Evolutionary conservation across 30 jellyfish, hydroid and myxozoan genomes (phyloP).

Genomic region (Sanderia malayensis): DNA sequence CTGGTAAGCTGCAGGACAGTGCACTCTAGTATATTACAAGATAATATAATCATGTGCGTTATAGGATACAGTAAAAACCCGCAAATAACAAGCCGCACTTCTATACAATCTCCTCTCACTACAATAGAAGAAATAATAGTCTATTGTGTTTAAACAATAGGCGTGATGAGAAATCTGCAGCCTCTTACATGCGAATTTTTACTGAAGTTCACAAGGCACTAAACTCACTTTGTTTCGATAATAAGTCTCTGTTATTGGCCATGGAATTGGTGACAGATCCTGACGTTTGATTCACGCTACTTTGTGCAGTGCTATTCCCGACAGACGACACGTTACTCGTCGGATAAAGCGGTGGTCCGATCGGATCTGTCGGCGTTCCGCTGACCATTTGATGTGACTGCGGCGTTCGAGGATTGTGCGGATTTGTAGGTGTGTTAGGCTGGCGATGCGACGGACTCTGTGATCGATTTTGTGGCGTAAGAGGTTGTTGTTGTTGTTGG

Average conservation of each 20-base stretch:
- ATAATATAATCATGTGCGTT: no score
- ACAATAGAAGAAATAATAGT: no score
- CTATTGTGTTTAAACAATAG: no score
- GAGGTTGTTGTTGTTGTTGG: slow-evolving; percentile 83
- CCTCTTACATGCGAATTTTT: no score
- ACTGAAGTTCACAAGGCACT: no score
- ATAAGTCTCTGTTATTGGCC: slow-evolving; percentile 3
- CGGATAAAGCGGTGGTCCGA: slow-evolving; percentile 62
- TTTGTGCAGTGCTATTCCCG: slow-evolving; percentile 38
- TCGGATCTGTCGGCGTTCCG: slow-evolving; percentile 59
- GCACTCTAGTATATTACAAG: no score
- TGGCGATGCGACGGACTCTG: slow-evolving; percentile 43
- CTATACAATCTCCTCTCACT: no score
- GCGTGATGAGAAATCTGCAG: no score
- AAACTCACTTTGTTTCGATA: slow-evolving; percentile 41
- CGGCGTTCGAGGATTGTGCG: slow-evolving; percentile 61
- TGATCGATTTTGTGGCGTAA: slow-evolving; percentile 76
- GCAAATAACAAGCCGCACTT: no score
- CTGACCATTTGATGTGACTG: slow-evolving; percentile 50
- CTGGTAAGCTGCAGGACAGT: no score
- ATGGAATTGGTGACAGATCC: slow-evolving; percentile 24
- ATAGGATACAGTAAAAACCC: no score
- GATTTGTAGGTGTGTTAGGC: slow-evolving; percentile 50
- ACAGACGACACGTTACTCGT: slow-evolving; percentile 25
- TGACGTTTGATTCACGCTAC: slow-evolving; percentile 18